phyloP scores from a whole-genome alignment of 35 echinoderm and acorn worm genomes.

The Apostichopus parvimensis region DNA sequence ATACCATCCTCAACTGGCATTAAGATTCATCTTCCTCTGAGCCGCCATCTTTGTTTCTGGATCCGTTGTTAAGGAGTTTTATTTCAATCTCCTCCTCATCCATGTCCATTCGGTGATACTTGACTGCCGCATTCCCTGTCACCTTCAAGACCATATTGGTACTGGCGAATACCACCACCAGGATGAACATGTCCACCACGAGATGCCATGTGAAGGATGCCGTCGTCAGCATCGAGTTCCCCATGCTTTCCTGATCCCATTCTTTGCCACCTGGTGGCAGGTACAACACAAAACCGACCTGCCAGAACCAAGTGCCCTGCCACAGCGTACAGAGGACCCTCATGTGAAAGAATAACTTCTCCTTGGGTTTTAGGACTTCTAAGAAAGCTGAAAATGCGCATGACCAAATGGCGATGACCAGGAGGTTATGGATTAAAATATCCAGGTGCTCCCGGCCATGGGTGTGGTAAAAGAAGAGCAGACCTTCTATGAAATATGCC shows the following conservation, averaged over 20 bases:
- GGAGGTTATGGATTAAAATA: conserved; percentile 63
- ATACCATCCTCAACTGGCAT: not conserved
- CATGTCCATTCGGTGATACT: conserved; percentile 53
- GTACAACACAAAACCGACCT: conserved; percentile 76
- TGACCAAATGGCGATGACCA: conserved; percentile 69
- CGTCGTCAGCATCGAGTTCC: conserved; percentile 74
- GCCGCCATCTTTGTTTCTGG: not conserved
- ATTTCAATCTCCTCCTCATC: conserved; percentile 69
- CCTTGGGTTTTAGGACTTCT: conserved; percentile 61
- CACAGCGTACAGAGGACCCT: conserved; percentile 67
- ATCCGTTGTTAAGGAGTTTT: conserved; percentile 63
- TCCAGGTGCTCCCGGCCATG: conserved; percentile 77
- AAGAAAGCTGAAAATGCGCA: conserved; percentile 47
- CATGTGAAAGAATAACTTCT: conserved; percentile 60
- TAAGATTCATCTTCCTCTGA: conserved; percentile 19
- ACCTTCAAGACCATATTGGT: conserved; percentile 52
- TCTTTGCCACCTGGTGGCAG: conserved; percentile 68
- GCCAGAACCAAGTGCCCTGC: conserved; percentile 96
- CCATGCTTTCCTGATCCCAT: conserved; percentile 70
- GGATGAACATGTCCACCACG: conserved; percentile 70
- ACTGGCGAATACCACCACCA: conserved; percentile 69
- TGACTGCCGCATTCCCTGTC: conserved; percentile 51
- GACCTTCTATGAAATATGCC: conserved; percentile 81
- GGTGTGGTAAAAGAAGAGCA: conserved; percentile 86
- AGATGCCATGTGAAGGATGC: conserved; percentile 86